Evolutionary conservation across 2,113 vertebrate genomes (phyloP).

Genomic region (Eolophus roseicapilla): DNA sequence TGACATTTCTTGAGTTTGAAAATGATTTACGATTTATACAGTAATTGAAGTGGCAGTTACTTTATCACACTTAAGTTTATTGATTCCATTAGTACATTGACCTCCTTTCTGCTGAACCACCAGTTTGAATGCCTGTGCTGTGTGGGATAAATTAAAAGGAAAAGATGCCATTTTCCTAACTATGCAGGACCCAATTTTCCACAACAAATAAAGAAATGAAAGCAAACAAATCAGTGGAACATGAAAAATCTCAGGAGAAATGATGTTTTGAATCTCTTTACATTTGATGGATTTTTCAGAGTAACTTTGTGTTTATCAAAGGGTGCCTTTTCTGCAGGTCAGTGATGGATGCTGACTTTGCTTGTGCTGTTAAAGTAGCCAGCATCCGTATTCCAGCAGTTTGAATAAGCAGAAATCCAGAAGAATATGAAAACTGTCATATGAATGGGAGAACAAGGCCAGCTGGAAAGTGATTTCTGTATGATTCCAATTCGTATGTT

Average conservation of each 20-base stretch:
- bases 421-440: neutral
- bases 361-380: neutral
- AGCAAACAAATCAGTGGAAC: neutral
- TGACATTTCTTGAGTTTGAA: neutral
- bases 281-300: neutral
- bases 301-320: neutral
- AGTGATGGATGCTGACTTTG: neutral
- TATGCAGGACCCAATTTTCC: neutral
- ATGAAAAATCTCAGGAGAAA: neutral
- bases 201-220: neutral
- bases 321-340: neutral
- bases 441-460: neutral
- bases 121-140: neutral
- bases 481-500: neutral
- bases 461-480: conserved; percentile 15
- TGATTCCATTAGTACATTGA: conserved; percentile 49
- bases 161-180: neutral
- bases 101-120: conserved; percentile 41
- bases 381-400: neutral
- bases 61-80: conserved; percentile 53
- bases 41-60: conserved; percentile 40
- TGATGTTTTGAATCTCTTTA: neutral
- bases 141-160: neutral
- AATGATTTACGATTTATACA: neutral
- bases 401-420: neutral